A percentile compares a stretch with the other conserved stretches of the same genome.
Evolutionary conservation across 1,140 invertebrate species (phyloP).

Genomic region (Penaeus vannamei): DNA sequence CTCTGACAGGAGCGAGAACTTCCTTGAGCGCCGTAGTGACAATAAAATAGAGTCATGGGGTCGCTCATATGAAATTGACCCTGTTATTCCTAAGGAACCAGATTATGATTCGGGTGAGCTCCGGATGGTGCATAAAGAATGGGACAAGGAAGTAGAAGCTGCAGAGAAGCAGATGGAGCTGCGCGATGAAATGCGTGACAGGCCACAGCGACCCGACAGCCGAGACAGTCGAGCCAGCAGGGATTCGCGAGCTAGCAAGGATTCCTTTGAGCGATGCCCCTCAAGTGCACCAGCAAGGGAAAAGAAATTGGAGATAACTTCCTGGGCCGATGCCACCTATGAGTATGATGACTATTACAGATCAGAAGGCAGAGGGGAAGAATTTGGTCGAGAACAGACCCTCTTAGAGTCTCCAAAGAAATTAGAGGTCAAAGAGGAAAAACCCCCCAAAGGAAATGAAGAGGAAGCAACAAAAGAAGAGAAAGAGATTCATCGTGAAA

Average conservation of each 20-base stretch:
- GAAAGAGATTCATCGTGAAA: conserved; percentile 22
- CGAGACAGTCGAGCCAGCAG: conserved; percentile 69
- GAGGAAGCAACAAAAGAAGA: conserved; percentile 41
- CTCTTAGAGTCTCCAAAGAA: conserved; percentile 50
- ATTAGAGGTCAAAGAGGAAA: conserved; percentile 46
- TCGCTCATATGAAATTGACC: conserved; percentile 35
- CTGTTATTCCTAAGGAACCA: not conserved
- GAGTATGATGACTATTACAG: conserved; percentile 64
- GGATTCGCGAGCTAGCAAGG: conserved; percentile 60
- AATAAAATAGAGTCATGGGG: conserved; percentile 50
- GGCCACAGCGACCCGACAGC: conserved; percentile 69
- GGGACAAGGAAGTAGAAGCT: conserved; percentile 63
- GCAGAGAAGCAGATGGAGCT: conserved; percentile 55
- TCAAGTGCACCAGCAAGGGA: conserved; percentile 43
- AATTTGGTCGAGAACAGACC: conserved; percentile 45
- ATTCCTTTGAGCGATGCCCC: conserved; percentile 53
- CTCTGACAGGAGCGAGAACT: conserved; percentile 20
- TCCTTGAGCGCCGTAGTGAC: conserved; percentile 42
- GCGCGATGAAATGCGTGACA: conserved; percentile 60
- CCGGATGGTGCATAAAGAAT: conserved; percentile 60
- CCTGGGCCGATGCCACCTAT: conserved; percentile 64
- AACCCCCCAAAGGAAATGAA: conserved; percentile 3
- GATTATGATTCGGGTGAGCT: conserved; percentile 45
- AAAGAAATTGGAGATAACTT: conserved; percentile 66
- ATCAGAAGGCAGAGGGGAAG: conserved; percentile 50